These are phyloP conservation scores for Noctilio leporinus DNA, from an alignment of 2,113 vertebrate genomes.

Conservation along the genomic window DNA sequence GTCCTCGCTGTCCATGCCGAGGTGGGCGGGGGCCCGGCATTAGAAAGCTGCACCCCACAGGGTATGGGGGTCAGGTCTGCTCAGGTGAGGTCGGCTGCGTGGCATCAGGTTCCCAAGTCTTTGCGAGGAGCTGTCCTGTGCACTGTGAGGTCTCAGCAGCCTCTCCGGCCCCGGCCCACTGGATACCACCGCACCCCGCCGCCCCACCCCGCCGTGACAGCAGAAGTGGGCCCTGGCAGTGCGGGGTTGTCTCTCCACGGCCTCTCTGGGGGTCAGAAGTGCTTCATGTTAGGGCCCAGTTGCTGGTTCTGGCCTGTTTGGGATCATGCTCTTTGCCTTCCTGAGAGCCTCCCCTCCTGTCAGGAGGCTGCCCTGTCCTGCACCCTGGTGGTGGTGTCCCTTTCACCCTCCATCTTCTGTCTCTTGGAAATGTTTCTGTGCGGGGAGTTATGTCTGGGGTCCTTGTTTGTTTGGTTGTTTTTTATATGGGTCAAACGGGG, in stretches of 20 bases:
- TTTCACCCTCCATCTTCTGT: background rate
- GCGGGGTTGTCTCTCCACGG: too few species aligned
- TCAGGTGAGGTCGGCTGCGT: background rate
- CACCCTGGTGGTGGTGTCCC: too few species aligned
- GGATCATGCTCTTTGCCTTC: too few species aligned
- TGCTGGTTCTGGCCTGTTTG: too few species aligned
- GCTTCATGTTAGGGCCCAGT: too few species aligned
- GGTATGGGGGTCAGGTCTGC: rapidly evolving
- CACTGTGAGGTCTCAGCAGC: too few species aligned
- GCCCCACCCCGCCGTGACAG: background rate
- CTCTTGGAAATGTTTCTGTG: background rate
- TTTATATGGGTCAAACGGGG: background rate
- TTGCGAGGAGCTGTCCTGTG: background rate
- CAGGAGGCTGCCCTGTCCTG: too few species aligned
- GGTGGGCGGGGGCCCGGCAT: too few species aligned
- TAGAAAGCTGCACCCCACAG: rapidly evolving
- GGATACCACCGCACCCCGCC: background rate
- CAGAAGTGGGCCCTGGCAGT: background rate
- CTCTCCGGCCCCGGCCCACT: background rate
- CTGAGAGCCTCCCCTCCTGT: too few species aligned
- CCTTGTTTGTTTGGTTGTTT: background rate
- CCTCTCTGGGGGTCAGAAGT: too few species aligned
- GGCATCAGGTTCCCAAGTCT: background rate
- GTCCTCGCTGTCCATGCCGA: background rate
- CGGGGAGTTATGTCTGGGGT: background rate